These are phyloP conservation scores for Rana temporaria DNA, from an alignment of 2,113 vertebrate species.

Conservation along the genomic window DNA sequence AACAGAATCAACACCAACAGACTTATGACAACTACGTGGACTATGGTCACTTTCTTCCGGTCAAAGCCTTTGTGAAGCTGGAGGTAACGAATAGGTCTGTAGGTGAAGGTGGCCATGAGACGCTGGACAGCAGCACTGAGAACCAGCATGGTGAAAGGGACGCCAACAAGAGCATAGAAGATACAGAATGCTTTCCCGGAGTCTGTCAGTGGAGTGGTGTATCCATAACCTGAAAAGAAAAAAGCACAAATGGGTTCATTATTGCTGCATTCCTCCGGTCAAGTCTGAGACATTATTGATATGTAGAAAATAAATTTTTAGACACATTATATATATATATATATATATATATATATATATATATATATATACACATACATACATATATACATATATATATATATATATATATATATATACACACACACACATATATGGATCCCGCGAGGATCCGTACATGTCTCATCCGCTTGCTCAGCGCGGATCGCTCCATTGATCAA, in stretches of 20 bases:
- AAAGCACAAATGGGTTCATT: not conserved
- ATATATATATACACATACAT: too few relatives aligned
- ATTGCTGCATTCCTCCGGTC: not conserved
- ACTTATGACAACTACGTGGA: conserved; percentile 77
- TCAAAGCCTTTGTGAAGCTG: conserved; percentile 68
- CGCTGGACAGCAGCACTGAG: conserved; percentile 84
- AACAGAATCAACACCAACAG: conserved; percentile 68
- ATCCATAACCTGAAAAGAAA: conserved; percentile 81
- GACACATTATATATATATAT: too few relatives aligned
- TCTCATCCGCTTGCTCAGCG: too few relatives aligned
- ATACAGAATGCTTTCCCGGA: conserved; percentile 86
- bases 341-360: too few relatives aligned
- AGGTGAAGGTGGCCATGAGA: conserved; percentile 76
- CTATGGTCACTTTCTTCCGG: conserved; percentile 63
- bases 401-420: too few relatives aligned
- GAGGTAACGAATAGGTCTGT: conserved; percentile 70
- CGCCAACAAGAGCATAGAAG: conserved; percentile 82
- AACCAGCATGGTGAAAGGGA: conserved; percentile 90
- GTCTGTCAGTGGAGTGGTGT: conserved; percentile 84
- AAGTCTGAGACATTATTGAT: too few relatives aligned
- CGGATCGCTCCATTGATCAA: too few relatives aligned
- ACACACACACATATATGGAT: too few relatives aligned
- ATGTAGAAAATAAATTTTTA: too few relatives aligned
- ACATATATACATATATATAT: too few relatives aligned
- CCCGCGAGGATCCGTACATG: too few relatives aligned